These are phyloP conservation scores for Cyanistes caeruleus DNA, from an alignment of 2,113 vertebrate genomes.

Conservation along the genomic window DNA sequence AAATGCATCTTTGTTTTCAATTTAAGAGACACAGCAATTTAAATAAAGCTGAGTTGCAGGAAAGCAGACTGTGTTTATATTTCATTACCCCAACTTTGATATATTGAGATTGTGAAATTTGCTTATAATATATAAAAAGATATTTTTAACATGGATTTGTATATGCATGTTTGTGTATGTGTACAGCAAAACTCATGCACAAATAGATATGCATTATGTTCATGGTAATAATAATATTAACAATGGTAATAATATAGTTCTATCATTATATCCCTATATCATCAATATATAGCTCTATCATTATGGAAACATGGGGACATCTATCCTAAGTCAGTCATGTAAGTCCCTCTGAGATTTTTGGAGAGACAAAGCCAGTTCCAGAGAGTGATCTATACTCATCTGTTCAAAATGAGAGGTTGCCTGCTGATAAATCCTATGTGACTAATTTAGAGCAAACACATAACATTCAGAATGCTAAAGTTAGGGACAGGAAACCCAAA, in stretches of 20 bases:
- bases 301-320: neutral
- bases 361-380: neutral
- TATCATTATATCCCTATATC: neutral
- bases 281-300: neutral
- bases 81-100: neutral
- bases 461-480: neutral
- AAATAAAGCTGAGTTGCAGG: neutral
- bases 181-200: neutral
- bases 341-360: neutral
- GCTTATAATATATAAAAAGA: neutral
- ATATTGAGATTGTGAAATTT: neutral
- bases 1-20: neutral
- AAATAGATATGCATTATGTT: neutral
- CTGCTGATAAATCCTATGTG: neutral
- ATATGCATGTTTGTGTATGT: neutral
- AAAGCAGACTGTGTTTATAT: neutral
- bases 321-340: neutral
- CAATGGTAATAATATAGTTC: neutral
- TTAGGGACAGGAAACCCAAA: conserved; percentile 18
- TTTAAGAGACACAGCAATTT: neutral
- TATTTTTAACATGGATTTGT: neutral
- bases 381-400: neutral
- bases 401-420: neutral
- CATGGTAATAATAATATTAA: neutral
- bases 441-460: neutral